Conservation (phyloP, 2,888 invertebrate species). For the Acronicta psi region DNA sequence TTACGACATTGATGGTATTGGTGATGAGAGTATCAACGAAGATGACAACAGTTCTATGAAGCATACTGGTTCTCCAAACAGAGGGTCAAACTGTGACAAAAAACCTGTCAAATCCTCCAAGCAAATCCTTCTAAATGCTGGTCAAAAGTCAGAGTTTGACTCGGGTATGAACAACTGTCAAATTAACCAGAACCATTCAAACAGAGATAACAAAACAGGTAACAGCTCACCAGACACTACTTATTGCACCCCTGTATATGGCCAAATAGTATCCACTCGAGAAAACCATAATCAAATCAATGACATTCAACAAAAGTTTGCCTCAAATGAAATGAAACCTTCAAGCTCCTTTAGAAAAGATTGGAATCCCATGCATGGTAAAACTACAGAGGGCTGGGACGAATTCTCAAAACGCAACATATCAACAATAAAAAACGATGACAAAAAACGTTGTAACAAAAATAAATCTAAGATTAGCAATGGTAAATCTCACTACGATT, state of each 20-base stretch:
- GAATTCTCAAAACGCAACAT: slow-evolving; percentile 82
- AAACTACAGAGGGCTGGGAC: slow-evolving; percentile 80
- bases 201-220: slow-evolving; percentile 67
- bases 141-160: slow-evolving; percentile 85
- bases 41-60: slow-evolving; percentile 67
- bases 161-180: slow-evolving; percentile 87
- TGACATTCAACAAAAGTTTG: slow-evolving; percentile 83
- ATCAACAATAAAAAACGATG: slow-evolving; percentile 77
- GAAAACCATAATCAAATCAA: slow-evolving; percentile 86
- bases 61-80: slow-evolving; percentile 64
- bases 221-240: slow-evolving; percentile 78
- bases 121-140: slow-evolving; percentile 84
- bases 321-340: slow-evolving; percentile 78
- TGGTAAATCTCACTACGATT: slow-evolving; percentile 82
- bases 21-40: slow-evolving; percentile 77
- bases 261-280: slow-evolving; percentile 84
- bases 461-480: slow-evolving; percentile 77
- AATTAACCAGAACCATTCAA: slow-evolving; percentile 71
- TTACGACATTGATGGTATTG: slow-evolving; percentile 86
- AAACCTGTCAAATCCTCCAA: slow-evolving; percentile 82
- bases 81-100: slow-evolving; percentile 68
- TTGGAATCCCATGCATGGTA: slow-evolving; percentile 74
- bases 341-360: slow-evolving; percentile 84
- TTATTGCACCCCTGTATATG: slow-evolving; percentile 85
- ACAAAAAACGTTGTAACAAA: slow-evolving; percentile 71